Conservation (phyloP, 2,113 vertebrate genomes). For the Oreotrochilus melanogaster region DNA sequence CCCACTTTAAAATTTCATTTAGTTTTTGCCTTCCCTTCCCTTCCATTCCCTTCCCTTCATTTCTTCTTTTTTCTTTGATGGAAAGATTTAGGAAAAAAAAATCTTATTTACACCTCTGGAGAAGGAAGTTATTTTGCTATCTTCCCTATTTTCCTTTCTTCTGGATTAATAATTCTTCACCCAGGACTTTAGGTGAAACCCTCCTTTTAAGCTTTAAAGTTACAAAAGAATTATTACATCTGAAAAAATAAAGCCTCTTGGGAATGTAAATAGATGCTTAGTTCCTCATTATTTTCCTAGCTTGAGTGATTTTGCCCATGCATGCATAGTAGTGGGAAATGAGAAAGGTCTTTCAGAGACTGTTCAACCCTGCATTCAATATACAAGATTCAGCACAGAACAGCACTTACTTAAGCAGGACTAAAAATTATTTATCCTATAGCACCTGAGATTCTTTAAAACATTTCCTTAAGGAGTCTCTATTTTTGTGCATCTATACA, state of each 20-base stretch:
- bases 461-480: neutral
- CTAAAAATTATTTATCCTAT: neutral
- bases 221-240: neutral
- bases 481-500: neutral
- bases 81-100: neutral
- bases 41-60: no score
- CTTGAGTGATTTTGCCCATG: neutral
- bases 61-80: neutral
- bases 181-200: neutral
- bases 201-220: neutral
- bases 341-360: neutral
- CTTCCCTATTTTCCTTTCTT: neutral
- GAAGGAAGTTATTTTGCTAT: neutral
- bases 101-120: neutral
- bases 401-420: neutral
- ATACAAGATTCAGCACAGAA: neutral
- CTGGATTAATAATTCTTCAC: neutral
- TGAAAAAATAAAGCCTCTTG: neutral
- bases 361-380: neutral
- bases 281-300: constrained; percentile 23
- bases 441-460: neutral
- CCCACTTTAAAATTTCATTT: neutral
- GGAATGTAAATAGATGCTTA: neutral
- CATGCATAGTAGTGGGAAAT: neutral
- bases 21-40: neutral